These are phyloP conservation scores for Neosalanx taihuensis DNA, from an alignment of 2,797 vertebrate species.

Conservation along the genomic window DNA sequence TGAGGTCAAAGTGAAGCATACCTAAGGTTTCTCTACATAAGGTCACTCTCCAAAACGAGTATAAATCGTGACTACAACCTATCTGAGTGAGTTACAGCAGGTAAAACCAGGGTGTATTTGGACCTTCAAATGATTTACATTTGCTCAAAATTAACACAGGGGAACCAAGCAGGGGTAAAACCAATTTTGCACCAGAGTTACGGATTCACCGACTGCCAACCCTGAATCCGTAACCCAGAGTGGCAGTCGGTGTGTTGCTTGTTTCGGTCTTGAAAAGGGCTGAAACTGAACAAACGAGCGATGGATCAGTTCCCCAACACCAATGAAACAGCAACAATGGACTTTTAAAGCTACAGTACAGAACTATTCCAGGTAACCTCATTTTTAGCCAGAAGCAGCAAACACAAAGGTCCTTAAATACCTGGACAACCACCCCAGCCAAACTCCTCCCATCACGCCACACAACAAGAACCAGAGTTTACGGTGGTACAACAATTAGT, in stretches of 20 bases:
- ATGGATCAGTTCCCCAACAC: background rate
- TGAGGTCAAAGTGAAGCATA: constrained; percentile 3
- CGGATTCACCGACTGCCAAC: no score
- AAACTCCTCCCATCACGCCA: constrained; percentile 16
- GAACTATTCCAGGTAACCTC: background rate
- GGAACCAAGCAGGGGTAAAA: constrained; percentile 14
- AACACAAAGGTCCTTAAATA: background rate
- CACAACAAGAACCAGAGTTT: constrained; percentile 17
- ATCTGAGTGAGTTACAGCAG: background rate
- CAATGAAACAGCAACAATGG: background rate
- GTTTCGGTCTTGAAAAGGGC: background rate
- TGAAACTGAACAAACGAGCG: background rate
- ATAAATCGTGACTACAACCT: background rate
- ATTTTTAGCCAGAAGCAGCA: background rate
- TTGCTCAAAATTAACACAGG: constrained; percentile 5
- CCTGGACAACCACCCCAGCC: background rate
- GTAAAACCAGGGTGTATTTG: background rate
- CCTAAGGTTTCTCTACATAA: constrained; percentile 10
- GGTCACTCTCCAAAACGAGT: constrained; percentile 14
- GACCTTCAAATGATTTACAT: constrained; percentile 6
- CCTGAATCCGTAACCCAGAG: background rate
- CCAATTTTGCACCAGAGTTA: no score
- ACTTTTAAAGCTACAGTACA: background rate
- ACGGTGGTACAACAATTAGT: constrained; percentile 3
- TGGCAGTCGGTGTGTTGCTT: background rate